Evolutionary conservation across 2,113 vertebrate genomes (phyloP).

Genomic region (Sinosuthora webbiana): DNA sequence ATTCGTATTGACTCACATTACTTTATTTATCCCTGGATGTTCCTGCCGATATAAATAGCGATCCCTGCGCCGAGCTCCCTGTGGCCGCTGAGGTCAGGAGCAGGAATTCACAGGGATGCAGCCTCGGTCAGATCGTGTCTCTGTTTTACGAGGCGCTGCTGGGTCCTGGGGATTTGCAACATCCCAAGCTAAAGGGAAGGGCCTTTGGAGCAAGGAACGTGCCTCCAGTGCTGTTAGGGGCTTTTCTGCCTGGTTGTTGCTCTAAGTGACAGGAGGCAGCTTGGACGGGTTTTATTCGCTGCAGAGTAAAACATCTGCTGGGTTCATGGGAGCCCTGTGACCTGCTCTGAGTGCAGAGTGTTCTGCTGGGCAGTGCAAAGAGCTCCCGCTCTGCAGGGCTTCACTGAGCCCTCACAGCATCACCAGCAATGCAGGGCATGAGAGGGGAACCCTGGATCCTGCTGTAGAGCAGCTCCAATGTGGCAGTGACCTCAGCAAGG

Average conservation of each 20-base stretch:
- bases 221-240: not conserved
- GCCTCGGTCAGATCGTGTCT: not conserved
- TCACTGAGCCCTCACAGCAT: not conserved
- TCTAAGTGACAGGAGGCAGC: not conserved
- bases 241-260: not conserved
- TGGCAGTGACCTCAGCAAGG: not conserved
- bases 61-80: not conserved
- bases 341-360: not conserved
- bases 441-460: not conserved
- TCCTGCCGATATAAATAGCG: slow-evolving; percentile 40
- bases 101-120: not conserved
- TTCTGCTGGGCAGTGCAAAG: not conserved
- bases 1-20: slow-evolving; percentile 28
- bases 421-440: rapidly evolving
- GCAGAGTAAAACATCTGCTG: slow-evolving; percentile 28
- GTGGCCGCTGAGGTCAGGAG: not conserved
- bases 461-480: not conserved
- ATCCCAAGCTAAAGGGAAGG: not conserved
- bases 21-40: slow-evolving; percentile 58
- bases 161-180: not conserved
- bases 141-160: not conserved
- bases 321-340: slow-evolving; percentile 45
- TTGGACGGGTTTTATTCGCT: not conserved
- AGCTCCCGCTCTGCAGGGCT: not conserved
- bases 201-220: not conserved